Conservation (phyloP, 2,797 vertebrate species). For the Hydrolagus colliei region DNA sequence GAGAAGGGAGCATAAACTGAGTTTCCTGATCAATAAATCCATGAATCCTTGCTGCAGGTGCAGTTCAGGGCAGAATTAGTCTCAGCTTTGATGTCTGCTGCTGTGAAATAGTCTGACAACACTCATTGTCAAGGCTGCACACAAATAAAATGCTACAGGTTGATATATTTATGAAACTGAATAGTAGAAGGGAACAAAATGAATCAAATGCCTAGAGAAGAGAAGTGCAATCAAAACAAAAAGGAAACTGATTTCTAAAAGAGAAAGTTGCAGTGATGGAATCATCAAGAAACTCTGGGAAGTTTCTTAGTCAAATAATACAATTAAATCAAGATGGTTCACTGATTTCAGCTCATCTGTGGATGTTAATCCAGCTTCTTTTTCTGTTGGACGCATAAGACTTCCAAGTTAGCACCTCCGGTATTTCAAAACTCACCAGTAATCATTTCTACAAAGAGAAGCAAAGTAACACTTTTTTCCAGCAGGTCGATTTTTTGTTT, state of each 20-base stretch:
- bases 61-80: too few relatives aligned
- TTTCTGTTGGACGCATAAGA: not conserved
- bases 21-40: too few relatives aligned
- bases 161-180: too few relatives aligned
- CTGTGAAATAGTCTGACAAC: too few relatives aligned
- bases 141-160: too few relatives aligned
- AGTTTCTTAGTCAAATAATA: not conserved
- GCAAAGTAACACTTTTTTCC: not conserved
- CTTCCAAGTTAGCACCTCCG: not conserved
- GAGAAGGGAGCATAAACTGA: too few relatives aligned
- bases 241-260: not conserved
- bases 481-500: not conserved
- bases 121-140: too few relatives aligned
- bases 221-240: too few relatives aligned
- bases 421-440: not conserved
- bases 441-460: not conserved
- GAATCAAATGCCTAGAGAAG: too few relatives aligned
- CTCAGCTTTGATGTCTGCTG: too few relatives aligned
- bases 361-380: not conserved
- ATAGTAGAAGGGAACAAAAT: too few relatives aligned
- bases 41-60: too few relatives aligned
- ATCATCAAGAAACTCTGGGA: not conserved
- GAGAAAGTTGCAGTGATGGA: not conserved
- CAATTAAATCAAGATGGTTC: not conserved
- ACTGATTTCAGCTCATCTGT: not conserved